phyloP scores from a whole-genome alignment of 2,113 vertebrate species.

The Hydropotes inermis region DNA sequence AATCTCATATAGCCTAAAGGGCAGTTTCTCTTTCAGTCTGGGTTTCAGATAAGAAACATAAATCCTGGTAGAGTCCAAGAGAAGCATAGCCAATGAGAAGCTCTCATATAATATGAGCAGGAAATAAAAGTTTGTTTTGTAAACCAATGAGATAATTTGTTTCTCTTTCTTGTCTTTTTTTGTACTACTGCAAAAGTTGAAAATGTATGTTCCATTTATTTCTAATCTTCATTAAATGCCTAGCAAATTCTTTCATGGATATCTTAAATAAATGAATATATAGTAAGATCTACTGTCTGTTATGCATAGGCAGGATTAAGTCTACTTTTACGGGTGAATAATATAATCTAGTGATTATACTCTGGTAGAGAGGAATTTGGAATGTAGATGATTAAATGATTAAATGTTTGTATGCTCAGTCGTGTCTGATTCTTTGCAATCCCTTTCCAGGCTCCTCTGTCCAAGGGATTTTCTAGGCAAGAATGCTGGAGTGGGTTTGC shows the following conservation, averaged over 20 bases:
- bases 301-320: not conserved
- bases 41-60: not conserved
- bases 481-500: not conserved
- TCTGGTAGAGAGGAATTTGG: not conserved
- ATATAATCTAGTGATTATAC: not conserved
- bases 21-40: not conserved
- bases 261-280: not conserved
- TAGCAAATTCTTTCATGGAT: not conserved
- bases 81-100: not conserved
- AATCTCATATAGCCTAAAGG: not conserved
- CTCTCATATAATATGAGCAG: not conserved
- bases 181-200: not conserved
- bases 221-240: not conserved
- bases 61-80: not conserved
- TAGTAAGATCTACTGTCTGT: not conserved
- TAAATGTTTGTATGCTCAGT: not conserved
- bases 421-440: fast-evolving
- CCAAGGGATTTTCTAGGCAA: not conserved
- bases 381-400: not conserved
- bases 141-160: not conserved
- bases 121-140: not conserved
- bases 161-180: not conserved
- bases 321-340: not conserved
- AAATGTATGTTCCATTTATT: not conserved
- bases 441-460: not conserved